Conservation (phyloP, 1,140 invertebrate species). For the Drosophila sechellia region DNA sequence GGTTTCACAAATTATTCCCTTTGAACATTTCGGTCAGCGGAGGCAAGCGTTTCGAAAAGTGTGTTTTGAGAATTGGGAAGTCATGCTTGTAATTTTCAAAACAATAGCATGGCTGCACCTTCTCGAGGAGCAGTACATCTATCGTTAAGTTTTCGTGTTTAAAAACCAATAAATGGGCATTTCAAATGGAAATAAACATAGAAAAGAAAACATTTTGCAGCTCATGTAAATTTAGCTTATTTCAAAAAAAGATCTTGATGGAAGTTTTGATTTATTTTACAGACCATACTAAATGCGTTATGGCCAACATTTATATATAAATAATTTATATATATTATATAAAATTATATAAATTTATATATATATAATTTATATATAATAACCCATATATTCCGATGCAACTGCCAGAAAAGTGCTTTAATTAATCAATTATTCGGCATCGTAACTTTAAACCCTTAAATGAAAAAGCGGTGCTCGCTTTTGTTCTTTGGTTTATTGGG, state of each 20-base stretch:
- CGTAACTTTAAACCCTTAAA: slow-evolving; percentile 2
- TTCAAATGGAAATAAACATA: neutral
- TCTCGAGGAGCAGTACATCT: neutral
- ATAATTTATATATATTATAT: no score
- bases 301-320: no score
- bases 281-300: no score
- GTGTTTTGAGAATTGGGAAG: neutral
- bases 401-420: slow-evolving; percentile 9
- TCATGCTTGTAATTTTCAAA: slow-evolving; percentile 4
- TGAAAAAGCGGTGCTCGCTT: neutral
- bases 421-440: slow-evolving; percentile 7
- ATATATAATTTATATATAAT: neutral
- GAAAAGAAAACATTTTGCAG: neutral
- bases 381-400: neutral
- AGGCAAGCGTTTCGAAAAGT: neutral
- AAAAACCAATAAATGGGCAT: neutral
- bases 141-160: neutral
- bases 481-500: slow-evolving; percentile 37
- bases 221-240: neutral
- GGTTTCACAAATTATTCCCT: neutral
- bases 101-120: neutral
- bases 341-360: no score
- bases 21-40: neutral
- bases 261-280: neutral
- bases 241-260: neutral